phyloP scores from a whole-genome alignment of 1,140 invertebrate genomes.

The Diabrotica undecimpunctata region DNA sequence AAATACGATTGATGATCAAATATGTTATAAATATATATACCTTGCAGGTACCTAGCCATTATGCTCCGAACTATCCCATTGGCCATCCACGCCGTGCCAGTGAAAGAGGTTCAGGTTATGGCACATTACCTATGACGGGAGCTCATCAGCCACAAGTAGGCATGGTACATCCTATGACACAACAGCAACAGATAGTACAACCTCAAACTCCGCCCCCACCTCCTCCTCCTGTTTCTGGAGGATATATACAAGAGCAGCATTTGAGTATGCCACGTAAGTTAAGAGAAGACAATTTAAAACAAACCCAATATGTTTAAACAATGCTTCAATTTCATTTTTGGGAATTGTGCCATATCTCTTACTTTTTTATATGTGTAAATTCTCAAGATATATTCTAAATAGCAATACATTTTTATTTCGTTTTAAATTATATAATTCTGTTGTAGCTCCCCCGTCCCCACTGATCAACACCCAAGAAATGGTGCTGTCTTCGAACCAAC shows the following conservation, averaged over 20 bases:
- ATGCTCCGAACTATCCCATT: slow-evolving; percentile 89
- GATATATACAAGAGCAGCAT: slow-evolving; percentile 57
- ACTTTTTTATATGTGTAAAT: too few species aligned
- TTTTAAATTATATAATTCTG: slow-evolving; percentile 7
- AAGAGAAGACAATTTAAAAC: neutral
- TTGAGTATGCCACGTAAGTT: slow-evolving; percentile 76
- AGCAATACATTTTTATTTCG: neutral
- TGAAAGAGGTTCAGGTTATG: slow-evolving; percentile 79
- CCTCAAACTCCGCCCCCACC: slow-evolving; percentile 63
- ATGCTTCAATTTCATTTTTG: too few species aligned
- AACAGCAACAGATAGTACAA: slow-evolving; percentile 60
- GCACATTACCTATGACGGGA: slow-evolving; percentile 65
- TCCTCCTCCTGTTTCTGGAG: slow-evolving; percentile 42
- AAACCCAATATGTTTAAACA: too few species aligned
- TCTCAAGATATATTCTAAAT: neutral
- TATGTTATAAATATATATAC: neutral
- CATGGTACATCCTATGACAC: slow-evolving; percentile 68
- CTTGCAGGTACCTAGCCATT: slow-evolving; percentile 79
- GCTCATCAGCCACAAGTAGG: slow-evolving; percentile 55
- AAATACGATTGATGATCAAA: neutral
- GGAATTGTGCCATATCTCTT: too few species aligned
- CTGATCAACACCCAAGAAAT: slow-evolving; percentile 59
- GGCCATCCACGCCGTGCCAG: slow-evolving; percentile 65
- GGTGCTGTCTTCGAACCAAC: slow-evolving; percentile 37
- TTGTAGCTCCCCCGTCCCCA: slow-evolving; percentile 72